Percentiles rank a stretch among this genome's conserved stretches.
Evolutionary conservation across 1,140 invertebrate species (phyloP).

Genomic region (Elymnias hypermnestra): DNA sequence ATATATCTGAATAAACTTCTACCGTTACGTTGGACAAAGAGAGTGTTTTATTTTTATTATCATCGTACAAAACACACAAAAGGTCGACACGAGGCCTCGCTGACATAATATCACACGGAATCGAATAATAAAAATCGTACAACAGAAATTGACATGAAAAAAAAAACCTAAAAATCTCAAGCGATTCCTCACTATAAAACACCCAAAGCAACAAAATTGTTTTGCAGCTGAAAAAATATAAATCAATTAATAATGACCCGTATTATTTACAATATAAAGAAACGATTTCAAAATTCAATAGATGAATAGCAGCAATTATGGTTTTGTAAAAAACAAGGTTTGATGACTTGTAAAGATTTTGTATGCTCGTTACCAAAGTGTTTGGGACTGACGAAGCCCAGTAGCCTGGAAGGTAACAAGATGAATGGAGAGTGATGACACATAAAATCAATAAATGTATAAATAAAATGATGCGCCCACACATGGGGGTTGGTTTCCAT

Average conservation of each 20-base stretch:
- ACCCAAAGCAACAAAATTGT: constrained; percentile 18
- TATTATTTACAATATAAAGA: constrained; percentile 34
- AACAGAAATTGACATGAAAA: constrained; percentile 31
- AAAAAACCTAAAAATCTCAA: constrained; percentile 35
- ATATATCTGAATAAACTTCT: constrained; percentile 9
- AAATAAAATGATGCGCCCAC: constrained; percentile 56
- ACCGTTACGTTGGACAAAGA: constrained; percentile 48
- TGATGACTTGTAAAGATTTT: constrained; percentile 50
- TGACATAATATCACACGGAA: constrained; percentile 65
- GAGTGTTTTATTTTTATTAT: constrained; percentile 51
- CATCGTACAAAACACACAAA: constrained; percentile 39
- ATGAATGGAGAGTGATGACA: constrained; percentile 49
- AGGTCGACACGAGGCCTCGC: constrained; percentile 36
- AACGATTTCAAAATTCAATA: constrained; percentile 7
- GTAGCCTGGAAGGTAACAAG: constrained; percentile 50
- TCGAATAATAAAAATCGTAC: constrained; percentile 38
- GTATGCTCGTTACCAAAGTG: constrained; percentile 39
- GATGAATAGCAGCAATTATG: constrained; percentile 2
- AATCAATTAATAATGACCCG: constrained; percentile 16
- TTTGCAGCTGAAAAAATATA: constrained; percentile 5
- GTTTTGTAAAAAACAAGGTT: constrained; percentile 19
- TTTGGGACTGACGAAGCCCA: constrained; percentile 45
- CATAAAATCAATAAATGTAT: constrained; percentile 54
- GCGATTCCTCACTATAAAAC: constrained; percentile 61
- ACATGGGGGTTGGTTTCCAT: constrained; percentile 39